A percentile compares a stretch with the other conserved stretches of the same genome.
Conservation (phyloP, 2,113 vertebrate genomes). For the Panurus biarmicus region DNA sequence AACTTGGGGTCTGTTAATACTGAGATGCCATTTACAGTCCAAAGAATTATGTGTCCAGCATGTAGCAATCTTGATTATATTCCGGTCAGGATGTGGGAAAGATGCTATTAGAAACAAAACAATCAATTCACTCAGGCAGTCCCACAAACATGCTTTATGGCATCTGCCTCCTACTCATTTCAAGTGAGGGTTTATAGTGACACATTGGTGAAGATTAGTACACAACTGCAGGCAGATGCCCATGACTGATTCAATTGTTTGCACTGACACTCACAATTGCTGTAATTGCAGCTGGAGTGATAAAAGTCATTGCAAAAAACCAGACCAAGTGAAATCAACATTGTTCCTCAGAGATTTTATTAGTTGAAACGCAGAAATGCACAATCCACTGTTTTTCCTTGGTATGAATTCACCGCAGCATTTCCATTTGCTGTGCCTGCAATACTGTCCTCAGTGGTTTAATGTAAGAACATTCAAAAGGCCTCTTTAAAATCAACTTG, state of each 20-base stretch:
- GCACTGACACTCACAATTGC: constrained; percentile 47
- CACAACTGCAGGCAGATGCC: constrained; percentile 57
- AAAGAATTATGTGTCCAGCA: constrained; percentile 32
- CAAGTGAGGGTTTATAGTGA: constrained; percentile 46
- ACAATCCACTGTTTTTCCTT: background rate
- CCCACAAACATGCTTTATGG: constrained; percentile 53
- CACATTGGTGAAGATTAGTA: constrained; percentile 54
- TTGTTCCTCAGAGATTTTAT: constrained; percentile 54
- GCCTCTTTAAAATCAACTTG: background rate
- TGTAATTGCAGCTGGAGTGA: constrained; percentile 35
- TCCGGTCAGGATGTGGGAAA: constrained; percentile 53
- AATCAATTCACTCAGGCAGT: constrained; percentile 46
- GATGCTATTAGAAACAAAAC: constrained; percentile 60
- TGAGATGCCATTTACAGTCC: constrained; percentile 12
- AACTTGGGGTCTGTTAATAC: background rate
- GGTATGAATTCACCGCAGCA: background rate
- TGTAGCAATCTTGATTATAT: constrained; percentile 56
- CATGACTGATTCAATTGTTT: constrained; percentile 49
- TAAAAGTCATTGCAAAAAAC: constrained; percentile 25
- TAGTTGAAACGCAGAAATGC: constrained; percentile 16
- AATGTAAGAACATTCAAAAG: background rate
- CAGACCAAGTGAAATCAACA: constrained; percentile 45
- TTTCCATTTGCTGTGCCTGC: background rate
- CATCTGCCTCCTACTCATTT: constrained; percentile 45
- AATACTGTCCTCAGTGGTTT: background rate